Conservation (phyloP, 2,888 invertebrate genomes). For the Andrena praecox region DNA sequence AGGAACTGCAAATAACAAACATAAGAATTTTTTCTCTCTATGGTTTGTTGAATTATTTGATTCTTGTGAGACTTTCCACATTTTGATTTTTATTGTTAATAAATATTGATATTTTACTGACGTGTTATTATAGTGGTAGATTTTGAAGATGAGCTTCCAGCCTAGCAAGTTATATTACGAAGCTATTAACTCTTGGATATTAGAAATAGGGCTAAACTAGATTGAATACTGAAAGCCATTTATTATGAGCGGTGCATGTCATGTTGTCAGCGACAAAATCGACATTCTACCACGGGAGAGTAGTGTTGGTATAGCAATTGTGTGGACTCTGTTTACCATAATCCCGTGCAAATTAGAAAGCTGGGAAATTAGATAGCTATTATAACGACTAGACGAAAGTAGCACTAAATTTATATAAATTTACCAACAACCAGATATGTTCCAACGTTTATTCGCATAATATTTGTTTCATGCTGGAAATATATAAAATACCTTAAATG, state of each 20-base stretch:
- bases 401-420: too few species aligned
- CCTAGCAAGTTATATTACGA: conserved; percentile 19
- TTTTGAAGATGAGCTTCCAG: not conserved
- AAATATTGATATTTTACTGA: not conserved
- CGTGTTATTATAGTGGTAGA: not conserved
- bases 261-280: conserved; percentile 17
- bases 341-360: not conserved
- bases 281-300: not conserved
- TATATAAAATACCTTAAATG: too few species aligned
- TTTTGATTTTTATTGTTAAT: too few species aligned
- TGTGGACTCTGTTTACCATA: conserved; percentile 12
- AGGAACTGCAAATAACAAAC: too few species aligned
- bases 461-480: too few species aligned
- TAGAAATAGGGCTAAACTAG: conserved; percentile 46
- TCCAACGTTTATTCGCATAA: too few species aligned
- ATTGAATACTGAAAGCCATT: conserved; percentile 48
- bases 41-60: not conserved
- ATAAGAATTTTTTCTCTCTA: too few species aligned
- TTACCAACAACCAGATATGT: too few species aligned
- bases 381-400: not conserved
- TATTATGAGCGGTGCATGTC: conserved; percentile 29
- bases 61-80: too few species aligned
- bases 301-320: not conserved
- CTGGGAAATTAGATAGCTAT: not conserved
- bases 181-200: conserved; percentile 39